Base-by-base conservation (phyloP, 2,888 invertebrate genomes). In the Tricholauxania praeusta region DNA sequence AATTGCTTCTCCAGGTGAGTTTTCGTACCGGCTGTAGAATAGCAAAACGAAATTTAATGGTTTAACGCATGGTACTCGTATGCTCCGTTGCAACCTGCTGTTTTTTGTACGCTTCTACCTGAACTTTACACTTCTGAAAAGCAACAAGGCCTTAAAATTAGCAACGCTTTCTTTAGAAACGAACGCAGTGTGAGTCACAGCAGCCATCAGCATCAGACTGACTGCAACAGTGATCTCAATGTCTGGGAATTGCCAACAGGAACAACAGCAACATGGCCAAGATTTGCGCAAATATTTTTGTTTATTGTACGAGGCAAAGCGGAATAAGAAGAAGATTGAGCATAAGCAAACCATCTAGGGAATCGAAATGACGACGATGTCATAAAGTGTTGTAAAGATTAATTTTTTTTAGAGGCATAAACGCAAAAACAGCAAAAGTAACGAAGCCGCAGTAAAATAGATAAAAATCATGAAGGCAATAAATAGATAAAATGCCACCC, bases 401-500 rank as follows among this genome's bases (percentile, higher is more conserved):
- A 70, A 52, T 51, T 51, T 68, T 68, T 8, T 76, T 72, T 75
- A 73, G 75, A 75, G 74, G 74, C 70, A 74, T 75, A 75, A 78
- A 62, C 49, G 19, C 53, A 63, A 52, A 63, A 14, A 66, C 53
- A 77, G 60, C 47, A 65, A 53, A n/a, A n/a, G 51, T 71, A 71
- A 72, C 67, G 32, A 75, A 76, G 79, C 80, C 80, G 79, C 80
- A 81, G 75, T 8, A 62, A 80, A 79, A 81, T 79, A 83, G 83
- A 83, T 83, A 82, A 82, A 83, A 82, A 84, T 84, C 84, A 83
- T 82, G 81, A 83, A 83, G 81, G 84, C 84, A 84, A 84, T 84
- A 83, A 83, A 84, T 83, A 83, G 83, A 84, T 84, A 83, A 84
- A 84, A 83, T 81, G 77, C 80, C 80, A 81, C 79, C 78, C 76